These are phyloP conservation scores for Spizaetus ornatus DNA, from an alignment of 2,113 vertebrate genomes.

Conservation along the genomic window DNA sequence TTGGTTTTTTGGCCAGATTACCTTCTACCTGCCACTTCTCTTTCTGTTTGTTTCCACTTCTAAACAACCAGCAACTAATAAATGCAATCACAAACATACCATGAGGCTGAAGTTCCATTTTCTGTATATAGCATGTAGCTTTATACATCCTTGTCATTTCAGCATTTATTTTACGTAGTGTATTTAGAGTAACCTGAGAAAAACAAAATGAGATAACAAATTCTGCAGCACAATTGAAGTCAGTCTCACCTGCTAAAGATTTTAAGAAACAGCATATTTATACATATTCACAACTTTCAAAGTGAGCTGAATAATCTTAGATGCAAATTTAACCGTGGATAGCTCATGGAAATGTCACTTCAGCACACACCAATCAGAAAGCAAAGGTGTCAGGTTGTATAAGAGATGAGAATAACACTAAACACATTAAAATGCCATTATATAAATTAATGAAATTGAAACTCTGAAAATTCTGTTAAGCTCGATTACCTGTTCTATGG, in stretches of 20 bases:
- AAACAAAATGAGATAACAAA: background rate
- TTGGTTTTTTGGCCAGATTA: background rate
- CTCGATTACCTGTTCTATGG: background rate
- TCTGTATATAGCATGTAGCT: background rate
- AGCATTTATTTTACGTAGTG: background rate
- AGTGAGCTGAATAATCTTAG: background rate
- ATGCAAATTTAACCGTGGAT: accelerated
- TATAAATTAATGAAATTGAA: background rate
- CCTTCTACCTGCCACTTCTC: background rate
- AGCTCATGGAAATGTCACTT: background rate
- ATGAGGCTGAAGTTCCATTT: background rate
- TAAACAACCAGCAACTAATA: background rate
- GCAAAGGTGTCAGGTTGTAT: background rate
- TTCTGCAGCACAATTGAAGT: background rate
- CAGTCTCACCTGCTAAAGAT: background rate
- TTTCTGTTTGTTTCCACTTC: background rate
- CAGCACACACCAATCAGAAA: background rate
- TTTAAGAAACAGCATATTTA: background rate
- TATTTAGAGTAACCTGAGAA: background rate
- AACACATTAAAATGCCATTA: background rate
- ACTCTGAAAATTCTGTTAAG: background rate
- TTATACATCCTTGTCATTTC: background rate
- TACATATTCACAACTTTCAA: background rate
- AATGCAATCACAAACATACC: background rate
- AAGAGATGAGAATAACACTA: background rate